Base-by-base conservation (phyloP, 2,888 invertebrate species). In the Agrotis segetum region DNA sequence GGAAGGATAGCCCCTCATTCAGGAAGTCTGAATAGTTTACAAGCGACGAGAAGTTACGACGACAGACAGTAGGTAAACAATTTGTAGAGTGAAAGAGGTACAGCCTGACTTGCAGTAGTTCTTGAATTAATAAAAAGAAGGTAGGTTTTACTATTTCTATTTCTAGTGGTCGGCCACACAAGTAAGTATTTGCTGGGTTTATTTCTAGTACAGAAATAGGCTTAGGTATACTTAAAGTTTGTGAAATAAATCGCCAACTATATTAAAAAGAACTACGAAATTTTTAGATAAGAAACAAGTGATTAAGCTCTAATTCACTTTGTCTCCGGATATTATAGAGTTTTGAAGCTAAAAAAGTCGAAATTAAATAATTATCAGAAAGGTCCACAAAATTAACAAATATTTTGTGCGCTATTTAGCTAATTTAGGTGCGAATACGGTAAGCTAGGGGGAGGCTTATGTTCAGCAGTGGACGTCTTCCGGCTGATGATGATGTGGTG, bases 11-110 rank as follows among this genome's bases (percentile, higher is more conserved):
- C 21, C 44, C 44, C 56, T 29, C 11, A 29, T 71, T 56, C 59
- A 21, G 11, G 21, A 77, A 67, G 24, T 1, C 69, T 73, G 69
- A 68, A 73, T 77, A 59, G 24, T 73, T 73, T 68, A 73, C 47
- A 24, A 50, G 68, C 19, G 6, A 0, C 24, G n/a, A 34, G 21
- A 59, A 68, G 73, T 68, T 77, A 53, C 68, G 68, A 77, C 13
- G 21, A n/a, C 77, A 53, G 68, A 47, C 19, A 16, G 40, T 14
- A 34, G 56, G 56, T 29, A 34, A 75, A 65, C 72, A 52, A 69
- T 73, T 68, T 77, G 52, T 53, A 19, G 34, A 58, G 46, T 67
- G 47, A 46, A 52, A 53, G n/a, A 44, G 7, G 16, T n/a, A 24
- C 34, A n/a, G 50, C 14, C 58, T 59, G 21, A 14, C 47, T 52